Conservation (phyloP, 2,888 invertebrate species). For the Orchesella flavescens region DNA sequence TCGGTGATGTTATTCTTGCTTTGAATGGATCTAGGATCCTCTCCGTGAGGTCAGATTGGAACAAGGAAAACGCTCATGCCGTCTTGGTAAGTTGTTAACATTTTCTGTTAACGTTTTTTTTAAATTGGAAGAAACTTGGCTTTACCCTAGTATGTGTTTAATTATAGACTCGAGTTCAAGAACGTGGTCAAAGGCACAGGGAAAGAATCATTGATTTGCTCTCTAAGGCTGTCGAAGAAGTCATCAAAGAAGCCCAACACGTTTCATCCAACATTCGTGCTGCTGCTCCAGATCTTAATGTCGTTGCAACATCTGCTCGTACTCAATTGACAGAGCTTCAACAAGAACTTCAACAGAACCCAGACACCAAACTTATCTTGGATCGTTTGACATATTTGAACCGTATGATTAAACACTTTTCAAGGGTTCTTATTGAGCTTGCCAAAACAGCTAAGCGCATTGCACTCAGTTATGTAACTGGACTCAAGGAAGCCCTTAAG, state of each 20-base stretch:
- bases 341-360: slow-evolving; percentile 82
- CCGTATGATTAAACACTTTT: slow-evolving; percentile 10
- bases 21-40: slow-evolving; percentile 77
- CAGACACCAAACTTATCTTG: slow-evolving; percentile 77
- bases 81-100: slow-evolving; percentile 76
- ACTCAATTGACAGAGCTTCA: slow-evolving; percentile 81
- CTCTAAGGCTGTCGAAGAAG: slow-evolving; percentile 75
- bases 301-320: slow-evolving; percentile 79
- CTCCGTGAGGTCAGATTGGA: slow-evolving; percentile 75
- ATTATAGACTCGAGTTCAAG: slow-evolving; percentile 58
- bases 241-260: slow-evolving; percentile 76
- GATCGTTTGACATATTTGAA: neutral
- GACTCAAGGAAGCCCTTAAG: slow-evolving; percentile 35
- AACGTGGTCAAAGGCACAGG: slow-evolving; percentile 73
- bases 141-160: neutral
- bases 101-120: neutral
- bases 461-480: slow-evolving; percentile 14
- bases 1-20: slow-evolving; percentile 76
- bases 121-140: neutral
- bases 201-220: slow-evolving; percentile 75
- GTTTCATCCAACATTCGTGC: slow-evolving; percentile 77
- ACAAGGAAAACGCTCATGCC: slow-evolving; percentile 79
- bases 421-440: slow-evolving; percentile 37
- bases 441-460: slow-evolving; percentile 35
- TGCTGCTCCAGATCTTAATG: slow-evolving; percentile 78